Conservation (phyloP, 2,797 vertebrate species). For the Saxicola maurus region DNA sequence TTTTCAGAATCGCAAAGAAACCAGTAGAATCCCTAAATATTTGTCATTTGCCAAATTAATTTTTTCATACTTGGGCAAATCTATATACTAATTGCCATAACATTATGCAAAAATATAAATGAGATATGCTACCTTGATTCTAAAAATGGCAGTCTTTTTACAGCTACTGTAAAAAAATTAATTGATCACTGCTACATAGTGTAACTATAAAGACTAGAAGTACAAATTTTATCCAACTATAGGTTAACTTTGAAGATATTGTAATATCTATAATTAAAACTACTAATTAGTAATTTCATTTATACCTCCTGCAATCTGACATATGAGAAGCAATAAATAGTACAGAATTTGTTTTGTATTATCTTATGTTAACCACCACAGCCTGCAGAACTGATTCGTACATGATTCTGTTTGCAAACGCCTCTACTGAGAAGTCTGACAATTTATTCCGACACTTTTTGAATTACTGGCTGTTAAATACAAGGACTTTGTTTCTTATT, state of each 20-base stretch:
- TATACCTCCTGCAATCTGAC: constrained; percentile 12
- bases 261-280: neutral
- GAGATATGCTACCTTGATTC: neutral
- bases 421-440: neutral
- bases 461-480: neutral
- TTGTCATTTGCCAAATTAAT: neutral
- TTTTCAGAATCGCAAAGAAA: neutral
- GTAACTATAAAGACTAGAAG: neutral
- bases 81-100: neutral
- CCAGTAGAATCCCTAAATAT: neutral
- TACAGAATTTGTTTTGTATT: neutral
- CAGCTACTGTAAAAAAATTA: neutral
- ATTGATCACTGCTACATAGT: neutral
- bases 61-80: neutral
- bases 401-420: neutral
- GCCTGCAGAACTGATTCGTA: neutral
- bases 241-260: neutral
- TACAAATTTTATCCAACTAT: neutral
- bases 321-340: neutral
- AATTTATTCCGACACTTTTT: constrained; percentile 9
- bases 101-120: neutral
- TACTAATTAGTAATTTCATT: neutral
- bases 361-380: neutral
- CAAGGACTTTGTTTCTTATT: neutral
- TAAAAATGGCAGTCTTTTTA: neutral